Conservation (phyloP, 1,140 invertebrate species). For the Holcopasites calliopsidis region DNA sequence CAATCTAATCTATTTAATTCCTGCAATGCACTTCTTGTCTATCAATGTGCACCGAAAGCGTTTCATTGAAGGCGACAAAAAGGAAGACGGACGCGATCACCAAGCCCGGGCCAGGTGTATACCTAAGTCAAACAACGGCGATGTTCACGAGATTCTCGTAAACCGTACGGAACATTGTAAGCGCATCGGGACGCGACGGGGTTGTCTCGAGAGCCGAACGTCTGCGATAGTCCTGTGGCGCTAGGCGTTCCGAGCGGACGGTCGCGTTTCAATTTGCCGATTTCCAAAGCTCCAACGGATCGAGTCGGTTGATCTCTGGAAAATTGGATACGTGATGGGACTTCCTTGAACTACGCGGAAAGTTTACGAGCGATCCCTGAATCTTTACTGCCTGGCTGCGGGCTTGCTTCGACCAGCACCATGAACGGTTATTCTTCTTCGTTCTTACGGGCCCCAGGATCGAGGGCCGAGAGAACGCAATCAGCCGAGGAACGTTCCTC, state of each 20-base stretch:
- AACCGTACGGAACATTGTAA: neutral
- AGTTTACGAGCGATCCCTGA: conserved; percentile 69
- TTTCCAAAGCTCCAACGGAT: conserved; percentile 70
- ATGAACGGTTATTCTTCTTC: conserved; percentile 28
- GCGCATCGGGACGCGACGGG: neutral
- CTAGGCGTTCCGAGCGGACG: conserved; percentile 27
- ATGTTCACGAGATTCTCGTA: neutral
- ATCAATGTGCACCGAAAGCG: too few relatives aligned
- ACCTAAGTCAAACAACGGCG: neutral
- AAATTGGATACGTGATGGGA: conserved; percentile 79
- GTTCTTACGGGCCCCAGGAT: neutral
- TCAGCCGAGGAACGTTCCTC: conserved; percentile 28
- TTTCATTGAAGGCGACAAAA: neutral
- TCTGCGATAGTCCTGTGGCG: conserved; percentile 31
- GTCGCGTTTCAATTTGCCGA: conserved; percentile 68
- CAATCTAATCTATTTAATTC: too few relatives aligned
- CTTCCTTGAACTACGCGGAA: conserved; percentile 64
- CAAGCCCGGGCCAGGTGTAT: neutral
- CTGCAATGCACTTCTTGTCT: too few relatives aligned
- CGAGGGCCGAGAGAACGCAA: too few relatives aligned
- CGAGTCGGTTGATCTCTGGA: conserved; percentile 73
- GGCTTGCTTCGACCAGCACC: conserved; percentile 27
- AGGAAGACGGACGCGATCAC: neutral
- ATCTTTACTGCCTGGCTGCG: conserved; percentile 54
- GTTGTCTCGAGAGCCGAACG: conserved; percentile 9